phyloP scores from a whole-genome alignment of 2,888 invertebrate genomes.

The Oscheius myriophilus region DNA sequence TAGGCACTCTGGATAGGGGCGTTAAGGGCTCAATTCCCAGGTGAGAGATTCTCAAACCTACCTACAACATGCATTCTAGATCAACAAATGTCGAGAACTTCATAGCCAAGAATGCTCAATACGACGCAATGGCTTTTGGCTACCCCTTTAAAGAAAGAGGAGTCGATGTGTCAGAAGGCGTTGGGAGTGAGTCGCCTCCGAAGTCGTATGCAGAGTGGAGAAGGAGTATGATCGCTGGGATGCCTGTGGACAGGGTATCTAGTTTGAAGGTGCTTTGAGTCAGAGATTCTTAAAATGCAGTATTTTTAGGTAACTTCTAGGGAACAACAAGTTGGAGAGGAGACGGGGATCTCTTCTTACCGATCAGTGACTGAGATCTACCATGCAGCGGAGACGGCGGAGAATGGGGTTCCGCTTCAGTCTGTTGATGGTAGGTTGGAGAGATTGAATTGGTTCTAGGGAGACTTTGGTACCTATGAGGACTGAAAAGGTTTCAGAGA shows the following conservation, averaged over 20 bases:
- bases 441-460: too few relatives aligned
- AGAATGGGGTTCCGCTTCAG: slow-evolving; percentile 15
- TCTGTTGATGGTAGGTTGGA: slow-evolving; percentile 9
- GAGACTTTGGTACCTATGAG: neutral
- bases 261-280: slow-evolving; percentile 11
- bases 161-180: slow-evolving; percentile 34
- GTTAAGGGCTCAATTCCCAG: slow-evolving; percentile 1
- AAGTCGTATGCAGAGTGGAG: slow-evolving; percentile 30
- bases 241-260: slow-evolving; percentile 9
- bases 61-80: slow-evolving; percentile 17
- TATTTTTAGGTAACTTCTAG: slow-evolving; percentile 15
- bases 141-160: slow-evolving; percentile 35
- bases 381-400: slow-evolving; percentile 62
- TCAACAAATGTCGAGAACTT: slow-evolving; percentile 46
- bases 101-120: slow-evolving; percentile 37
- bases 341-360: slow-evolving; percentile 52
- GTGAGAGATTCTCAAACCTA: slow-evolving; percentile 4
- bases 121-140: slow-evolving; percentile 30
- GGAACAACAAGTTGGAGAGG: slow-evolving; percentile 32
- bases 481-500: too few relatives aligned
- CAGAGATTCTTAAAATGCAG: neutral
- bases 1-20: slow-evolving; percentile 25
- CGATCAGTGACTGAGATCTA: slow-evolving; percentile 68
- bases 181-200: slow-evolving; percentile 12
- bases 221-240: slow-evolving; percentile 26